These are phyloP conservation scores for Erannis defoliaria DNA, from an alignment of 2,888 invertebrate genomes.

Conservation along the genomic window DNA sequence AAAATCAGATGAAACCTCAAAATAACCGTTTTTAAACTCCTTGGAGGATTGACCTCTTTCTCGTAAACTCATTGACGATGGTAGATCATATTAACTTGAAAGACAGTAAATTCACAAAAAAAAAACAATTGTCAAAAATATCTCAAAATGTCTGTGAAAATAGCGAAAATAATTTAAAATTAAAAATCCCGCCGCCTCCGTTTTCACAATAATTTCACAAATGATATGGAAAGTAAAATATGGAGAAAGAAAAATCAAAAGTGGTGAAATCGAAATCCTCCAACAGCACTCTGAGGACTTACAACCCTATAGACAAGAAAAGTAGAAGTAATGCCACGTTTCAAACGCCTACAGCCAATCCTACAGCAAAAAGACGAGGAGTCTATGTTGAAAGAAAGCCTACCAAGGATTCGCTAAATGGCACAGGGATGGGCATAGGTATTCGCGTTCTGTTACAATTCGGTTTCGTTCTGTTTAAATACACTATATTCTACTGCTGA, in stretches of 20 bases:
- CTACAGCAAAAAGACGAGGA: constrained; percentile 61
- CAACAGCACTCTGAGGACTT: constrained; percentile 50
- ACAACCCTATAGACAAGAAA: constrained; percentile 49
- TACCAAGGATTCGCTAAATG: constrained; percentile 31
- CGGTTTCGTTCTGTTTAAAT: no score
- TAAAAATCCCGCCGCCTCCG: not conserved
- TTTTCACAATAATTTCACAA: not conserved
- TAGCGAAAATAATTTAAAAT: not conserved
- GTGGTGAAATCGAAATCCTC: constrained; percentile 65
- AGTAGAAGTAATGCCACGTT: constrained; percentile 58
- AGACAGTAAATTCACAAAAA: not conserved
- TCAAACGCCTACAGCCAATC: constrained; percentile 49
- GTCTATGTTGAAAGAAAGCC: constrained; percentile 69
- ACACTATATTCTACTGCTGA: no score
- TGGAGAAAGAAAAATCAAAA: constrained; percentile 52
- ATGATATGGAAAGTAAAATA: constrained; percentile 23
- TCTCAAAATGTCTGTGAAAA: constrained; percentile 34
- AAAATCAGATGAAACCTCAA: no score
- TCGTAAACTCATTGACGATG: no score
- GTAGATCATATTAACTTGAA: no score
- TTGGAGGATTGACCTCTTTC: no score
- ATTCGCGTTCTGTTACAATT: not conserved
- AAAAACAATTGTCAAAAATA: constrained; percentile 28
- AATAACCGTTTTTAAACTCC: no score
- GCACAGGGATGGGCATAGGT: constrained; percentile 44